Evolutionary conservation across 2,113 vertebrate species (phyloP), one percentile per base, ranked within the genome.

Genomic region (Neolamprologus caudopunctatus): DNA sequence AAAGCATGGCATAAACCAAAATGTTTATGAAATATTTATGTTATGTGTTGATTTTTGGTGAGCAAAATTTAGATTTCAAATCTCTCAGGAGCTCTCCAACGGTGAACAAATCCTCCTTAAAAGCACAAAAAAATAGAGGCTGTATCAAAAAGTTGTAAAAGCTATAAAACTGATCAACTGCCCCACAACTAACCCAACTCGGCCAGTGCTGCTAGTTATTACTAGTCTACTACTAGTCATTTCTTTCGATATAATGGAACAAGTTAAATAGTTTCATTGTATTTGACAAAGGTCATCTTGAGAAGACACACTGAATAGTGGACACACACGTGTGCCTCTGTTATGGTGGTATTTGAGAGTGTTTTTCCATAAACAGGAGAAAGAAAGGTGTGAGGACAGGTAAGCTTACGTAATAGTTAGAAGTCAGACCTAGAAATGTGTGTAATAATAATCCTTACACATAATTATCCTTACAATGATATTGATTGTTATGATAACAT

Each of bases 341-440:
- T 86, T 90, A 85, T 92, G 90, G 51, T 87, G 88, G 89, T 85
- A 85, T 91, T 88, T 91, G 28, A 71, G 21, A 4, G 26, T 93
- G 89, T 94, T 94, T 95, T 82, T 92, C 89, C 89, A 80, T 88
- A 92, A 95, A 92, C 90, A 94, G 75, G 26, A 35, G 33, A 66
- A 53, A 66, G 66, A 50, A 91, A 93, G 83, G 82, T 75, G 85
- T 88, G 9, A 83, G 42, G 68, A 78, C 80, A 88, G 71, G 55
- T 90, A 45, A 66, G 55, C 21, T 88, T 5, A 84, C 47, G 26
- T 10, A 53, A 21, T n/a, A 40, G 17, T 26, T 45, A 17, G 17
- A 7, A 55, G 13, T 53, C 24, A 19, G 47, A 35, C 1, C 3
- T 53, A 28, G n/a, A 73, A 57, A 73, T 73, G n/a, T 75, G 40